These are phyloP conservation scores for Anguilla obscura DNA, from an alignment of 2,797 vertebrate species.

Conservation along the genomic window DNA sequence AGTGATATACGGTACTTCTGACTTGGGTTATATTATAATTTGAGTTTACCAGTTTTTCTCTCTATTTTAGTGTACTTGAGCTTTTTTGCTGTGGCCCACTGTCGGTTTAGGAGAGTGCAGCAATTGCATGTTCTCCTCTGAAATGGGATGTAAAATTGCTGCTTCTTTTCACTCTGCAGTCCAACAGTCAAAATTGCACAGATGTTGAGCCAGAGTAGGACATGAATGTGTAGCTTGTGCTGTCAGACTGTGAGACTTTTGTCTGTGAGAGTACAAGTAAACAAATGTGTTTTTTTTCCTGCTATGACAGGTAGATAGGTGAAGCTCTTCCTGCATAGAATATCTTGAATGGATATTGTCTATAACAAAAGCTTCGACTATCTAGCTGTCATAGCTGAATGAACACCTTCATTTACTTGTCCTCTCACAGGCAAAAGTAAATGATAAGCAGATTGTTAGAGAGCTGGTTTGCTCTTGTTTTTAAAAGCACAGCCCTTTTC, in stretches of 20 bases:
- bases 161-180: neutral
- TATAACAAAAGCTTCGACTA: neutral
- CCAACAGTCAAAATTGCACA: neutral
- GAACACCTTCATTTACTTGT: neutral
- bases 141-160: neutral
- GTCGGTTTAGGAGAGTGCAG: too few species aligned
- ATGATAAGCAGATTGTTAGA: neutral
- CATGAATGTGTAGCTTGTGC: neutral
- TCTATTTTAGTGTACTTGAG: neutral
- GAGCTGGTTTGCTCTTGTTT: neutral
- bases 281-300: too few species aligned
- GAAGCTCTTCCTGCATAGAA: too few species aligned
- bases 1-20: neutral
- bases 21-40: neutral
- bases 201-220: neutral
- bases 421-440: neutral
- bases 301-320: too few species aligned
- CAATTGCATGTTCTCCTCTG: neutral
- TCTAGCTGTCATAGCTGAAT: neutral
- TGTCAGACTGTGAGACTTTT: neutral
- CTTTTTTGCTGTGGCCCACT: neutral
- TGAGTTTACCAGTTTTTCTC: too few species aligned
- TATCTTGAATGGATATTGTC: neutral
- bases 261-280: too few species aligned
- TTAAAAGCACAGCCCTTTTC: neutral